Percentiles rank a stretch among this genome's conserved stretches.
phyloP scores from a whole-genome alignment of 2,113 vertebrate species.

The Regulus satrapa region DNA sequence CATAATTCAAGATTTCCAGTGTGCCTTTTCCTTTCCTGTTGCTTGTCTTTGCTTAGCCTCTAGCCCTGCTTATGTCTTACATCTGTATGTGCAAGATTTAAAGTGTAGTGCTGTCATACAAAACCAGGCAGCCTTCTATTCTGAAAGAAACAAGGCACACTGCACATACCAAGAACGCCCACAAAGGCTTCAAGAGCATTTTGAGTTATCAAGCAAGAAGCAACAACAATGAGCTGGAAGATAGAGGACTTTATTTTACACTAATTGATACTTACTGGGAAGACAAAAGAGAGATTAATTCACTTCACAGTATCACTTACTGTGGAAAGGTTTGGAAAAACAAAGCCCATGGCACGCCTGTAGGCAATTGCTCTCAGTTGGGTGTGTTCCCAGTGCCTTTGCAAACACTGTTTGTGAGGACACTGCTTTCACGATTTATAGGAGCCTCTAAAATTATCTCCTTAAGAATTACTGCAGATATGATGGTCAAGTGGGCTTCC shows the following conservation, averaged over 20 bases:
- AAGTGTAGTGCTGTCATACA: background rate
- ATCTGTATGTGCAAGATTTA: background rate
- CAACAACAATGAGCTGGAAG: background rate
- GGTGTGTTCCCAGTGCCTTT: background rate
- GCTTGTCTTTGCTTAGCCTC: background rate
- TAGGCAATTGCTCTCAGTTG: background rate
- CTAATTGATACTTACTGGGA: constrained; percentile 29
- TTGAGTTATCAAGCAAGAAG: background rate
- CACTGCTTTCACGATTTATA: background rate
- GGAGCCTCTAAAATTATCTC: constrained; percentile 4
- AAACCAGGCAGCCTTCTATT: background rate
- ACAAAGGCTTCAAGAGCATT: background rate
- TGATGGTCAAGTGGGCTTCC: background rate
- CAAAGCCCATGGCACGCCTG: background rate
- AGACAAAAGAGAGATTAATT: constrained; percentile 12
- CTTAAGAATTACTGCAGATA: background rate
- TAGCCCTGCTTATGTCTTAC: background rate
- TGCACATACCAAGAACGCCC: background rate
- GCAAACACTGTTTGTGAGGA: background rate
- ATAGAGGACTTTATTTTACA: background rate
- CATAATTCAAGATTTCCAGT: background rate
- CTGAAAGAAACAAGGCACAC: background rate
- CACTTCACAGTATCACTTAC: background rate
- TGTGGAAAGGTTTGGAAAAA: background rate
- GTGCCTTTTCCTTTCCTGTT: background rate